Conservation (phyloP, 2,888 invertebrate species). For the Meiosimyza platycephala region DNA sequence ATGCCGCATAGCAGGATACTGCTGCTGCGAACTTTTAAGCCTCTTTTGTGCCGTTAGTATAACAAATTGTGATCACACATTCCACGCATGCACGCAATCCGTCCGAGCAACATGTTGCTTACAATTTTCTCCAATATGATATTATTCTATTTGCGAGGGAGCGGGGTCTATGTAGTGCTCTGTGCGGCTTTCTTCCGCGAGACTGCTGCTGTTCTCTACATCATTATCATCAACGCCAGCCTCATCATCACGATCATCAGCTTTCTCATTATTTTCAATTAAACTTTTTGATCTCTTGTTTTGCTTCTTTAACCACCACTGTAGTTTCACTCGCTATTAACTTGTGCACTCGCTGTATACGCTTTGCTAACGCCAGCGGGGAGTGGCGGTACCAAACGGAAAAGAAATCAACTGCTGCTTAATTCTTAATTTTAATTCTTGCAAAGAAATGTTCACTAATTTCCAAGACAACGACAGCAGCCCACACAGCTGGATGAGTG, state of each 20-base stretch:
- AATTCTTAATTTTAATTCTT: not conserved
- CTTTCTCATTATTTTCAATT: constrained; percentile 41
- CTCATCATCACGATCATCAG: constrained; percentile 23
- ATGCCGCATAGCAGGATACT: no score
- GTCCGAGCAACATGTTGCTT: not conserved
- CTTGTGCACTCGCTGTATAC: not conserved
- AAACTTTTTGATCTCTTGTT: constrained; percentile 33
- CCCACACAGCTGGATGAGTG: constrained; percentile 19
- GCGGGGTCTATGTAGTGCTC: not conserved
- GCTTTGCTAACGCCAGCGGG: not conserved
- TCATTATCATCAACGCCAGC: not conserved
- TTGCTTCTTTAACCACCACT: not conserved
- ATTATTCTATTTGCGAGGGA: no score
- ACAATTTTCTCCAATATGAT: not conserved
- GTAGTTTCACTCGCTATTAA: not conserved
- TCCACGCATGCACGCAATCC: constrained; percentile 20
- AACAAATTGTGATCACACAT: constrained; percentile 31
- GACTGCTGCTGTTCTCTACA: constrained; percentile 20
- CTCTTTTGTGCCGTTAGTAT: constrained; percentile 17
- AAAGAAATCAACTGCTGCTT: no score
- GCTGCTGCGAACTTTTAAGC: no score
- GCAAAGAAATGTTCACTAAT: constrained; percentile 21
- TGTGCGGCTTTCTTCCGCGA: constrained; percentile 3
- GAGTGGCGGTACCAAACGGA: no score
- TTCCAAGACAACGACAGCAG: constrained; percentile 19